A percentile compares a stretch with the other conserved stretches of the same genome.
These are phyloP conservation scores for Leptopilina drosophilae DNA, from an alignment of 2,888 invertebrate species.

Conservation along the genomic window DNA sequence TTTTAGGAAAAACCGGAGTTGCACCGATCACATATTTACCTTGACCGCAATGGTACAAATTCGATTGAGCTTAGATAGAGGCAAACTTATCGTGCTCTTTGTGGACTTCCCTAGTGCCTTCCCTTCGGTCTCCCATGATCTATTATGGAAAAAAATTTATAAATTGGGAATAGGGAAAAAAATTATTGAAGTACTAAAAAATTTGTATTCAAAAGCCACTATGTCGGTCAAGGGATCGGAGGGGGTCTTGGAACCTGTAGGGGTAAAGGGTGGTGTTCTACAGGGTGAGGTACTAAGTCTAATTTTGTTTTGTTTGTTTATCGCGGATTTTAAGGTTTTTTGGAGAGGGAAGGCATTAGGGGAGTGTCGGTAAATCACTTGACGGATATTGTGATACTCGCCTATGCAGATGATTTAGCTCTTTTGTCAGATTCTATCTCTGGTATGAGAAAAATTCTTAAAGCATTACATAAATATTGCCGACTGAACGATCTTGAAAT, in stretches of 20 bases:
- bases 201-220: not conserved
- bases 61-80: not conserved
- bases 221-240: not conserved
- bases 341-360: not conserved
- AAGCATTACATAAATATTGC: not conserved
- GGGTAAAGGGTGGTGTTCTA: not conserved
- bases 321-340: not conserved
- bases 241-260: not conserved
- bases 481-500: not conserved
- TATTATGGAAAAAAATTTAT: not conserved
- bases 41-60: not conserved
- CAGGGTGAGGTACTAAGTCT: not conserved
- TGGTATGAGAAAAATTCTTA: constrained; percentile 6
- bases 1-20: not conserved
- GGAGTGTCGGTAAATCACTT: not conserved
- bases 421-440: not conserved
- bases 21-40: not conserved
- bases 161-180: constrained; percentile 1
- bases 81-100: not conserved
- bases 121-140: not conserved
- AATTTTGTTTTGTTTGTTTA: constrained; percentile 1
- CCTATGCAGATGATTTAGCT: constrained; percentile 12
- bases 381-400: not conserved
- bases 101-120: not conserved
- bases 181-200: not conserved